A percentile compares a stretch with the other conserved stretches of the same genome.
phyloP scores from a whole-genome alignment of 2,888 invertebrate species.

The Oxytorus armatus region DNA sequence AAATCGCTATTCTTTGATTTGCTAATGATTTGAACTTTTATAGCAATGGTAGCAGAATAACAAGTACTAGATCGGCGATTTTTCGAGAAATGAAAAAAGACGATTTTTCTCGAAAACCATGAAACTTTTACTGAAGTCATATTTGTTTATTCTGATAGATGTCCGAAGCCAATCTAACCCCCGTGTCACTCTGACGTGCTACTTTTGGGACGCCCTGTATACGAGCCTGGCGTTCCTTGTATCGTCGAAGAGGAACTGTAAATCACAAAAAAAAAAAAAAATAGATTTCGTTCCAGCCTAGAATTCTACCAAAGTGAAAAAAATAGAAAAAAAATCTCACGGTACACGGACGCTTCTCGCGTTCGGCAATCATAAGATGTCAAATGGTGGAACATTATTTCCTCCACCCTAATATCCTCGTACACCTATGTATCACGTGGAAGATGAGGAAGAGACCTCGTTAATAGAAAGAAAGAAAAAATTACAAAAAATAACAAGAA shows the following conservation, averaged over 20 bases:
- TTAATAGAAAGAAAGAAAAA: slow-evolving; percentile 36
- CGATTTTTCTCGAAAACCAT: too few relatives aligned
- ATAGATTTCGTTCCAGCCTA: slow-evolving; percentile 30
- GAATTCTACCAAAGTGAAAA: slow-evolving; percentile 9
- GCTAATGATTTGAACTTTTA: too few relatives aligned
- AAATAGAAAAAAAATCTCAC: slow-evolving; percentile 46
- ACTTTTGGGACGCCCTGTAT: too few relatives aligned
- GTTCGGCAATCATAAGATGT: slow-evolving; percentile 43
- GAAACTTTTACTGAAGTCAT: too few relatives aligned
- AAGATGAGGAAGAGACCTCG: slow-evolving; percentile 53
- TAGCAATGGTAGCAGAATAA: too few relatives aligned
- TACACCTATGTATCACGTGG: slow-evolving; percentile 27
- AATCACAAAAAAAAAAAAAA: slow-evolving; percentile 55
- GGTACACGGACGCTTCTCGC: slow-evolving; percentile 17
- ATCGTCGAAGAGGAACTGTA: slow-evolving; percentile 34
- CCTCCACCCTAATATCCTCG: slow-evolving; percentile 30
- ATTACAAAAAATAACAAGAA: too few relatives aligned
- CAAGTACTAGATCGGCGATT: too few relatives aligned
- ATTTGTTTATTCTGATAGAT: too few relatives aligned
- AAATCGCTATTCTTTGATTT: too few relatives aligned
- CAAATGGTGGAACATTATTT: slow-evolving; percentile 41
- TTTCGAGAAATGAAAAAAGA: too few relatives aligned
- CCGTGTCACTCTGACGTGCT: too few relatives aligned
- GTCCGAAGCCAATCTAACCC: too few relatives aligned
- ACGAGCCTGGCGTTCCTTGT: slow-evolving; percentile 15